Evolutionary conservation across 2,797 vertebrate genomes (phyloP).

Genomic region (Prionace glauca): DNA sequence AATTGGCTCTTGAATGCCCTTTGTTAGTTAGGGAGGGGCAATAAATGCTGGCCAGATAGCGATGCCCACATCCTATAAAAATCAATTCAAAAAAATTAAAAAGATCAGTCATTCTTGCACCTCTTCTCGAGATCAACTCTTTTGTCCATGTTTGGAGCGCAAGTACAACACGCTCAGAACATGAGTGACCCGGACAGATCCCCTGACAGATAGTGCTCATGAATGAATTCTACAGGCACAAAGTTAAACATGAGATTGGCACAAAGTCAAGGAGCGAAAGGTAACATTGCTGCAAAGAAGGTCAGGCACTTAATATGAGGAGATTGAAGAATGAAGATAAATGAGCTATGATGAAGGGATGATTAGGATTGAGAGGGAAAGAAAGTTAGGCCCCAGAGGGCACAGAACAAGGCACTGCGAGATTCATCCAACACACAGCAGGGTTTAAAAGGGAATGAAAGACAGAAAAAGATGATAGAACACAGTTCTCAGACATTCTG

Average conservation of each 20-base stretch:
- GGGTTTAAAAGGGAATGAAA: neutral
- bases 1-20: too few species aligned
- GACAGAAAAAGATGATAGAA: neutral
- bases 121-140: too few species aligned
- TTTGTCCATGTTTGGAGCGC: too few species aligned
- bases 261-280: neutral
- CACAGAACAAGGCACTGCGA: neutral
- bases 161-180: too few species aligned
- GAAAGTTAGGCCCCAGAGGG: neutral
- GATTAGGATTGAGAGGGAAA: neutral
- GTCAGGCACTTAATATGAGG: neutral
- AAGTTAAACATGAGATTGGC: neutral
- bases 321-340: neutral
- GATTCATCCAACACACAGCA: neutral
- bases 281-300: neutral
- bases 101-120: too few species aligned
- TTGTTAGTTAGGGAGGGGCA: too few species aligned
- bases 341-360: neutral
- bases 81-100: too few species aligned
- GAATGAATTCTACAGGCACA: neutral
- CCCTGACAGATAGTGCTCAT: neutral
- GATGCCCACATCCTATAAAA: too few species aligned
- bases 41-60: too few species aligned
- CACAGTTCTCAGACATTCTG: neutral
- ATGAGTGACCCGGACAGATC: too few species aligned